These are phyloP conservation scores for Syrmaticus mikado DNA, from an alignment of 2,113 vertebrate genomes.

Conservation along the genomic window DNA sequence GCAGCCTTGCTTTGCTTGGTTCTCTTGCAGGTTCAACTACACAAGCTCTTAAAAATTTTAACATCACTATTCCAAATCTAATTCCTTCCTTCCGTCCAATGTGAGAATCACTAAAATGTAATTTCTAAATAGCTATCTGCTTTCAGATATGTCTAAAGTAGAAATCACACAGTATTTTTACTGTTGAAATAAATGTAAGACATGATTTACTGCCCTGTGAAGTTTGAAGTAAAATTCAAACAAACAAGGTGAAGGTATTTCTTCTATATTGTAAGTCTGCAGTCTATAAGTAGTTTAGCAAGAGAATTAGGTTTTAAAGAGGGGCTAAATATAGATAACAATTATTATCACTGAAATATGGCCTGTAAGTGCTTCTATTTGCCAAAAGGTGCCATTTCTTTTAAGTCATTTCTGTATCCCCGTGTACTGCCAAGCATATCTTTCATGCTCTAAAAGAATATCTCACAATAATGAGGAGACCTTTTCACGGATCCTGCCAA, in stretches of 20 bases:
- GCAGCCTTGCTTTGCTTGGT: not conserved
- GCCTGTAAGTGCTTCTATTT: not conserved
- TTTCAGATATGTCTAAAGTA: not conserved
- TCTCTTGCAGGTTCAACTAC: not conserved
- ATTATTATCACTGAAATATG: conserved; percentile 10
- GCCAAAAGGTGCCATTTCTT: not conserved
- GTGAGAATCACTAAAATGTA: not conserved
- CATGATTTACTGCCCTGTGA: not conserved
- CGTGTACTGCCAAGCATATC: conserved; percentile 16
- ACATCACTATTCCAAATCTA: not conserved
- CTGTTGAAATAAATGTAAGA: not conserved
- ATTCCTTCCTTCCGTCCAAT: not conserved
- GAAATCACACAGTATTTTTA: not conserved
- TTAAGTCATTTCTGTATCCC: conserved; percentile 5
- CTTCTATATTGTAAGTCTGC: not conserved
- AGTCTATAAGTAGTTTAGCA: not conserved
- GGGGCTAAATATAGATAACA: not conserved
- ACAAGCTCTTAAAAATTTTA: not conserved
- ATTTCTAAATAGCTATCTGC: not conserved
- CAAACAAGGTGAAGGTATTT: not conserved
- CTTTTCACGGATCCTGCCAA: conserved; percentile 59
- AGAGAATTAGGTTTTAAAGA: not conserved
- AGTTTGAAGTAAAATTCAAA: not conserved
- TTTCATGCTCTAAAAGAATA: conserved; percentile 38
- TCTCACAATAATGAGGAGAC: conserved; percentile 43